phyloP scores from a whole-genome alignment of 2,113 vertebrate species.

The Cettia cetti region DNA sequence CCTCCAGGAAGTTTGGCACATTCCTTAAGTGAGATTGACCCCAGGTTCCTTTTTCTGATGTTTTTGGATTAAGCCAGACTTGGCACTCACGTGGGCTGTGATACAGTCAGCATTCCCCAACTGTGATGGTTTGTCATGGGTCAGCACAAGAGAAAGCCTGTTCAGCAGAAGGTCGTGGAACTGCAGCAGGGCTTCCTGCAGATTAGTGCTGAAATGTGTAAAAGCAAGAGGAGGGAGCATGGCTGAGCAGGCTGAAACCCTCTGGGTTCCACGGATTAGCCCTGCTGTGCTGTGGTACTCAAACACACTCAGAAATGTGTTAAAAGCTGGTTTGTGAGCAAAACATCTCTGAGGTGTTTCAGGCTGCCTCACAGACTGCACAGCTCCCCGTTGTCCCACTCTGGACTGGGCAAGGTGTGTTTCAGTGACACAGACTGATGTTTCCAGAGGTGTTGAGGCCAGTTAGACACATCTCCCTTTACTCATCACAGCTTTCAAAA shows the following conservation, averaged over 20 bases:
- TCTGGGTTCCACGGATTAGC: neutral
- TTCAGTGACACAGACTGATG: neutral
- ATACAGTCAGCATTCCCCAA: neutral
- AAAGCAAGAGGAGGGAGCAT: neutral
- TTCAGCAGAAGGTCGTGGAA: neutral
- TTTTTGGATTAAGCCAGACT: conserved; percentile 44
- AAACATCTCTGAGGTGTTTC: neutral
- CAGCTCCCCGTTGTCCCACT: rapidly evolving
- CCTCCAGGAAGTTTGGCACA: conserved; percentile 45
- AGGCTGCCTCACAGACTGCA: neutral
- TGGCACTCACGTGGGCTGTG: neutral
- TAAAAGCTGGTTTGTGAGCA: neutral
- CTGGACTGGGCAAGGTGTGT: neutral
- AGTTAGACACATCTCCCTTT: neutral
- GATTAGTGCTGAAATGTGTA: neutral
- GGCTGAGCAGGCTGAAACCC: neutral
- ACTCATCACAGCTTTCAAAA: neutral
- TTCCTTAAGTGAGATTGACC: conserved; percentile 43
- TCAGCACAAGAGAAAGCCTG: conserved; percentile 20
- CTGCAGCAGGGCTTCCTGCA: conserved; percentile 23
- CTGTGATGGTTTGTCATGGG: neutral
- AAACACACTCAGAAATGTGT: neutral
- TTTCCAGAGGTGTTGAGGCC: neutral
- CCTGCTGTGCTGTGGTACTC: neutral
- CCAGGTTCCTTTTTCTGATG: conserved; percentile 48